Evolutionary conservation across 2,888 invertebrate species (phyloP), one percentile per base, ranked within the genome.

Genomic region (Andrena trimmerana): DNA sequence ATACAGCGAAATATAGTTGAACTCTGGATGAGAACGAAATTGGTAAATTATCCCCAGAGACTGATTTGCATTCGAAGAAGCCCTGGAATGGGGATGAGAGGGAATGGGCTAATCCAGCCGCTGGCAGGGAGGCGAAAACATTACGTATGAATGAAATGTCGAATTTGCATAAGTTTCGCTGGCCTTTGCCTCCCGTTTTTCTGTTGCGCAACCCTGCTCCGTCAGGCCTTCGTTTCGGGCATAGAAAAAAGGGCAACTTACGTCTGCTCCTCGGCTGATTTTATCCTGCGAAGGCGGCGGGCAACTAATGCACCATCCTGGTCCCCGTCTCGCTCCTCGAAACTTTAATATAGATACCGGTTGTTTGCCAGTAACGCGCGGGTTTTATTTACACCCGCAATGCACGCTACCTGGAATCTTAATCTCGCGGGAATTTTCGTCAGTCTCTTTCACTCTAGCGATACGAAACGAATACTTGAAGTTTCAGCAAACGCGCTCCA

Each of bases 11-110:
- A 62, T 48, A 13, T 48, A n/a, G 72, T 50, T 10, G 67, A 71
- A 59, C 13, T n/a, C 42, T 6, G 20, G 8, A 36, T 13, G 29
- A 29, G 57, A 48, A 65, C 48, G 72, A 75, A 71, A 73, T 57
- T 78, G 65, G 52, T 59, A 24, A 85, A 84, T 84, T 72, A 81
- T 75, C 62, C 60, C 27, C 27, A 6, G 57, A 10, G 57, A 57
- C 50, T 68, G 71, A 86, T 86, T 84, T 84, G 77, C 85, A 86
- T 86, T 65, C 73, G 86, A 83, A 84, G 84, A 86, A n/a, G 31
- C 24, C 31, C 66, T 8, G n/a, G 33, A 6, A 75, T 48, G 68
- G 16, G 54, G 31, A 77, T 63, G 74, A 81, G 54, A 67, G 57
- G 60, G 75, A n/a, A 52, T 24, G 52, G 66, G 24, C 67, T 71